Base-by-base conservation (phyloP, 2,797 vertebrate genomes). In the Halcyon badia region DNA sequence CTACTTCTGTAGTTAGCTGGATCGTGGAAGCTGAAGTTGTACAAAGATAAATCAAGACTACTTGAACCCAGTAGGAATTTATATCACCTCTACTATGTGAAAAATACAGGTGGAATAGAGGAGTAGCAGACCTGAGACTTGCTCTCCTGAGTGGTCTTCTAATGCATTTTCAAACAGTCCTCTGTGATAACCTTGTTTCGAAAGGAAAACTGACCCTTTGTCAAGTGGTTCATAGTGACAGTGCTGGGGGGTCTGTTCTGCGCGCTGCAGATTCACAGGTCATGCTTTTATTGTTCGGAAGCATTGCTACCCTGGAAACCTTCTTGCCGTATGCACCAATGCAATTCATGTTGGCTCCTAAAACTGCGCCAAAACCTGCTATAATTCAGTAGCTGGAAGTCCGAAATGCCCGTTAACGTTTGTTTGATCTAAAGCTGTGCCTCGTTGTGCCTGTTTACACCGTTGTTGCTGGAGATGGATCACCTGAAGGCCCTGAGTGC, bases 111-210 rank as follows among this genome's bases (percentile, higher is more conserved):
- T 78, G 6, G 97, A 81, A 14, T 95, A 97, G 10, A 98, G 41
- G 6, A 98, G 95, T 14, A 98, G 33, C 15, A 98, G 24, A 2
- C 98, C 98, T 1, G 98, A 97, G 39, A 97, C 89, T 1, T 35
- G 3, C 75, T 98, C 98, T 82, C 87, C 79, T 5, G 92, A 4
- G 51, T 94, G 89, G 22, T 22, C n/a, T 58, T 96, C 96, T 7
- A 72, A 16, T 30, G 83, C 80, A 0, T 65, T 57, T 81, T 97
- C 97, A 57, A 98, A 95, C 31, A 94, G 2, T 4, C 42, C 77
- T 33, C 97, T 97, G 7, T 97, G 97, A 62, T 98, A 97, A 21
- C 95, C 96, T 97, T 87, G 56, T 77, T 52, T 31, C 24, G 69
- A 87, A 92, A 83, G 76, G 19, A 44, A 66, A 57, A 33, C 31